These are phyloP conservation scores for Hippocampus mohnikei DNA, from an alignment of 2,113 vertebrate genomes.

Conservation along the genomic window DNA sequence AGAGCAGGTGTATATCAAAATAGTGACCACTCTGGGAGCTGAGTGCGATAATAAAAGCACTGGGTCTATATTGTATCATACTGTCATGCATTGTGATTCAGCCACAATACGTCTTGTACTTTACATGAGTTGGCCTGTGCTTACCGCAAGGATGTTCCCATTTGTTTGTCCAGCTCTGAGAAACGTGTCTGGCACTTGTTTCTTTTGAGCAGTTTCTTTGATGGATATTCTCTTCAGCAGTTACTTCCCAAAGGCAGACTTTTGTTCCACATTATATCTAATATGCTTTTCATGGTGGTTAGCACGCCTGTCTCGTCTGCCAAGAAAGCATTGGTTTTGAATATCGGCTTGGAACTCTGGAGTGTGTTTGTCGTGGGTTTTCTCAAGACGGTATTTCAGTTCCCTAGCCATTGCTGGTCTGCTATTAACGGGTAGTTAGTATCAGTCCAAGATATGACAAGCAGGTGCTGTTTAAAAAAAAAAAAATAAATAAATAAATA, in stretches of 20 bases:
- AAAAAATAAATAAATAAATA: background rate
- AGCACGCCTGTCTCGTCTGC: background rate
- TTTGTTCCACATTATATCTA: background rate
- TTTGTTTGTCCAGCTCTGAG: constrained; percentile 1
- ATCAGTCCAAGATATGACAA: background rate
- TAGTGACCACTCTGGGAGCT: constrained; percentile 45
- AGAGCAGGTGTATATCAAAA: constrained; percentile 66
- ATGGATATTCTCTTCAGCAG: background rate
- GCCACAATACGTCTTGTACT: constrained; percentile 31
- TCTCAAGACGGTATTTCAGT: background rate
- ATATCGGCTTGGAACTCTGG: background rate
- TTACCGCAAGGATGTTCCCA: constrained; percentile 1
- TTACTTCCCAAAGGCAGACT: background rate
- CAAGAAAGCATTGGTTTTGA: background rate
- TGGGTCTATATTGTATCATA: constrained; percentile 32
- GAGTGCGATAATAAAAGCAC: constrained; percentile 49
- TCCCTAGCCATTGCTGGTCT: background rate
- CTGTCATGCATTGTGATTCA: constrained; percentile 53
- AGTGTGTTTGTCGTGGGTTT: background rate
- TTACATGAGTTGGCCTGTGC: constrained; percentile 34
- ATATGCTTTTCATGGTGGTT: background rate
- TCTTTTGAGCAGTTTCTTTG: background rate
- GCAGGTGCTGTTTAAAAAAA: background rate
- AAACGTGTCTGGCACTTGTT: background rate
- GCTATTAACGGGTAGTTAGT: background rate